phyloP scores from a whole-genome alignment of 2,113 vertebrate species.

The Rafetus swinhoei region DNA sequence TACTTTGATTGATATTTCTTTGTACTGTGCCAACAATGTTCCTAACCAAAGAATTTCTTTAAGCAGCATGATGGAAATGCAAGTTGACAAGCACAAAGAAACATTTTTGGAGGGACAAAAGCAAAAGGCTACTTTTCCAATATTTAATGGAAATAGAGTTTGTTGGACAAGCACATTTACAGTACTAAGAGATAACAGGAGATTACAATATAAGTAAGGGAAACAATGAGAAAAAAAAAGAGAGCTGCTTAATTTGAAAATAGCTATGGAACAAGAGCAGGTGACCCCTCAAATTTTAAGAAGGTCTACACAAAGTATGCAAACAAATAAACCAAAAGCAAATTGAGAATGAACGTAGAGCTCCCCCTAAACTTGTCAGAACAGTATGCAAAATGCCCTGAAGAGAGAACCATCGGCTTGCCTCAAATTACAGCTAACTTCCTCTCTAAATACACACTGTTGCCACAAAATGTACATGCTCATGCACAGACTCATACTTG shows the following conservation, averaged over 20 bases:
- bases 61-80: neutral
- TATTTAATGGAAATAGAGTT: neutral
- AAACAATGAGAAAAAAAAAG: neutral
- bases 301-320: neutral
- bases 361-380: neutral
- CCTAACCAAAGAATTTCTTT: neutral
- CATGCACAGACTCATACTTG: neutral
- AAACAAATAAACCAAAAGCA: neutral
- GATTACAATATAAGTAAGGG: neutral
- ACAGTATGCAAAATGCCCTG: neutral
- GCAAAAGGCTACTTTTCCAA: neutral
- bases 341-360: rapidly evolving
- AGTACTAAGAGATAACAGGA: neutral
- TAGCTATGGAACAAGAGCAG: neutral
- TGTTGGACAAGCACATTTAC: neutral
- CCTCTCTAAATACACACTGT: neutral
- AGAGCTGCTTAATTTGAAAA: neutral
- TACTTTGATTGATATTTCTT: neutral
- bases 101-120: neutral
- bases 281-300: neutral
- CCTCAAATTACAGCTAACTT: neutral
- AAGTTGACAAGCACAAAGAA: neutral
- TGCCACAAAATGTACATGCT: rapidly evolving
- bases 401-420: neutral
- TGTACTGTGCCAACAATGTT: neutral